A percentile compares a stretch with the other conserved stretches of the same genome.
Conservation (phyloP, 2,797 vertebrate genomes). For the Danio tinwini region DNA sequence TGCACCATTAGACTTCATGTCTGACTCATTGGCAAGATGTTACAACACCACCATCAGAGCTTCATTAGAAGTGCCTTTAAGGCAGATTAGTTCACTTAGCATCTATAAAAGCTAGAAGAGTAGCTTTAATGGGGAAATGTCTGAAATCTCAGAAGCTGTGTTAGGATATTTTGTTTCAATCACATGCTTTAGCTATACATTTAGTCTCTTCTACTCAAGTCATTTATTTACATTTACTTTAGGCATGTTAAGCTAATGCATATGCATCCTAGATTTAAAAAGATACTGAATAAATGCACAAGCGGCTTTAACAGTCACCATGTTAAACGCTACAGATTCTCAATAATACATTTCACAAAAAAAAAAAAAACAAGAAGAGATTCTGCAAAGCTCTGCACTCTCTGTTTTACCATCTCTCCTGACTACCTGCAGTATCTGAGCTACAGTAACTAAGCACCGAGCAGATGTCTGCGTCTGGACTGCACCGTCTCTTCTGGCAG, state of each 20-base stretch:
- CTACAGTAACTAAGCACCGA: conserved; percentile 41
- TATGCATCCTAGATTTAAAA: background rate
- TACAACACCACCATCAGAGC: background rate
- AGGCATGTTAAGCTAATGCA: background rate
- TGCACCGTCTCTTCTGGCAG: conserved; percentile 39
- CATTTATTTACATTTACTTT: background rate
- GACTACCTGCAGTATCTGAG: conserved; percentile 30
- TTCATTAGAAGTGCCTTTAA: conserved; percentile 5
- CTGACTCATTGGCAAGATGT: background rate
- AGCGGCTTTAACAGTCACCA: background rate
- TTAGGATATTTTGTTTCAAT: background rate
- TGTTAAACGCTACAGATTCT: background rate
- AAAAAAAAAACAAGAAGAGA: background rate
- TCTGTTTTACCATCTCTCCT: conserved; percentile 18
- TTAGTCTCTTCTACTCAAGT: background rate
- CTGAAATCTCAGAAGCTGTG: background rate
- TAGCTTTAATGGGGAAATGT: background rate
- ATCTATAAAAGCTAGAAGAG: background rate
- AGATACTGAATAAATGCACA: background rate
- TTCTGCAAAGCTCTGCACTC: conserved; percentile 21
- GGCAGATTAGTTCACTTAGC: background rate
- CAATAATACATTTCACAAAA: background rate
- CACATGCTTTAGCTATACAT: background rate
- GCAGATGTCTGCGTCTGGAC: conserved; percentile 50
- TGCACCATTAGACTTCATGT: background rate